These are phyloP conservation scores for Drosophila persimilis DNA, from an alignment of 1,140 invertebrate species.

Conservation along the genomic window DNA sequence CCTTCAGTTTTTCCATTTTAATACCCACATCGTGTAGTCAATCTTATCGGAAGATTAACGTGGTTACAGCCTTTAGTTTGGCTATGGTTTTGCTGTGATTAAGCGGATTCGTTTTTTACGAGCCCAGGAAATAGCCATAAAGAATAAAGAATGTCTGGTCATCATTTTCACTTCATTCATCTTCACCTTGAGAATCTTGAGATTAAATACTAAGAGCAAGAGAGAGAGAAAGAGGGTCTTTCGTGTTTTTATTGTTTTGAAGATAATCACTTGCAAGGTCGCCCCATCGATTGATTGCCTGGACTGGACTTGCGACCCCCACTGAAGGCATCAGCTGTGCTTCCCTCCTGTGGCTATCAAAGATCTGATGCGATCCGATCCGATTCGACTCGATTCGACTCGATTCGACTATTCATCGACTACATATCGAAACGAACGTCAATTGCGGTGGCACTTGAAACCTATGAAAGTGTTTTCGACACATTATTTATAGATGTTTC, in stretches of 20 bases:
- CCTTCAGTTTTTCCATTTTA: neutral
- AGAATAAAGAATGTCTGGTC: neutral
- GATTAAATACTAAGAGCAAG: too few relatives aligned
- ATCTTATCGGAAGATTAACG: constrained; percentile 29
- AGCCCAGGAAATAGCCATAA: constrained; percentile 9
- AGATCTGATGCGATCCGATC: constrained; percentile 6
- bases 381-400: too few relatives aligned
- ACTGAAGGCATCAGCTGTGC: too few relatives aligned
- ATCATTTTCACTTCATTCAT: too few relatives aligned
- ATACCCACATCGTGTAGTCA: neutral
- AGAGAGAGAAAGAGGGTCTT: too few relatives aligned
- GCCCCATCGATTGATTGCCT: too few relatives aligned
- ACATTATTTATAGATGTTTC: constrained; percentile 44
- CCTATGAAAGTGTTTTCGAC: constrained; percentile 40
- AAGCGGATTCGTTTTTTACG: neutral
- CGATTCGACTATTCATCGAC: constrained; percentile 4
- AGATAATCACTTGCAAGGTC: too few relatives aligned
- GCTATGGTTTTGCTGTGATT: neutral
- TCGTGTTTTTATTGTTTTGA: too few relatives aligned
- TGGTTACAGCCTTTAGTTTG: too few relatives aligned
- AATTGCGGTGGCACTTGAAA: constrained; percentile 34
- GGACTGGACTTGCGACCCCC: too few relatives aligned
- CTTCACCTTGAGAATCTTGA: too few relatives aligned
- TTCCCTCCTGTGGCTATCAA: constrained; percentile 6
- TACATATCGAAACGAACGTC: constrained; percentile 14